Conservation (phyloP, 2,888 invertebrate species). For the Drosophila borealis region DNA sequence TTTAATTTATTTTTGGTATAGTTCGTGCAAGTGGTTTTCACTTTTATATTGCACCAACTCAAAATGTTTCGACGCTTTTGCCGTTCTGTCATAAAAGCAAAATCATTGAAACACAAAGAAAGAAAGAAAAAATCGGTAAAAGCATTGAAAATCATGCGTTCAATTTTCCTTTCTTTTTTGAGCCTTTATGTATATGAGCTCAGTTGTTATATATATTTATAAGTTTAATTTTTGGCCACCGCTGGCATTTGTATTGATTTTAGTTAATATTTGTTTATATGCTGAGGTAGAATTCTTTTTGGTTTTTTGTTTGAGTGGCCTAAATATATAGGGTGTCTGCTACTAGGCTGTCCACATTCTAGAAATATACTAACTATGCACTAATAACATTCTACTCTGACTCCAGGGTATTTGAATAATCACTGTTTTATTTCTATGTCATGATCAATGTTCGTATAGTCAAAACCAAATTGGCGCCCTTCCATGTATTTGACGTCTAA, state of each 20-base stretch:
- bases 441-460: slow-evolving; percentile 13
- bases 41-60: slow-evolving; percentile 57
- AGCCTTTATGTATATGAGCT: slow-evolving; percentile 41
- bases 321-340: slow-evolving; percentile 41
- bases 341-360: neutral
- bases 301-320: slow-evolving; percentile 9
- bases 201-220: slow-evolving; percentile 38
- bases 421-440: slow-evolving; percentile 2
- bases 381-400: neutral
- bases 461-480: slow-evolving; percentile 14
- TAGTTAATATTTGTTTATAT: slow-evolving; percentile 75
- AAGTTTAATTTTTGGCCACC: slow-evolving; percentile 23
- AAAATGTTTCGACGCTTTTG: slow-evolving; percentile 55
- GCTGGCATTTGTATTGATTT: slow-evolving; percentile 64
- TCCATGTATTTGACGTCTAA: slow-evolving; percentile 5
- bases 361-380: neutral
- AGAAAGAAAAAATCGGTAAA: slow-evolving; percentile 21
- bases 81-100: slow-evolving; percentile 41
- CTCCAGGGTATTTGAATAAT: neutral
- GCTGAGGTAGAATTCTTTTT: slow-evolving; percentile 55
- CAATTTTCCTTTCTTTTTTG: slow-evolving; percentile 21
- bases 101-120: slow-evolving; percentile 28
- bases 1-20: slow-evolving; percentile 70
- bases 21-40: slow-evolving; percentile 65
- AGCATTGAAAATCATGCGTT: slow-evolving; percentile 22